Base-by-base conservation (phyloP, 2,888 invertebrate species). In the Ophion ventricosus region DNA sequence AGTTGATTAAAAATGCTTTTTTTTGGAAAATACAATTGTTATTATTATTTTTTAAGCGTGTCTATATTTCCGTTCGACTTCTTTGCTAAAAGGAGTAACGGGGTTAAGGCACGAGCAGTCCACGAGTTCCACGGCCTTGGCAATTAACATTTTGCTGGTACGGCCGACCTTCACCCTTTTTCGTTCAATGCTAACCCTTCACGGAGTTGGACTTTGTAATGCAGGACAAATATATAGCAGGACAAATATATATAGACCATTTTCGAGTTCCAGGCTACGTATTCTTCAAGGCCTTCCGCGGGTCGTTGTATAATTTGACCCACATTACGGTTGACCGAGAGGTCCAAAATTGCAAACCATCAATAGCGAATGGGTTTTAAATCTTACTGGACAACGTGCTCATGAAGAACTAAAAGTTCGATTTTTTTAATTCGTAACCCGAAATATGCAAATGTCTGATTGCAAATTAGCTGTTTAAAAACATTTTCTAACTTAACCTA, bases 21-120 rank as follows among this genome's bases (percentile, higher is more conserved):
- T 7, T 35, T 1, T 35, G 7, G 1, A 29, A 7, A 35, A 7
- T 35, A 29, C 4, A 2, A 4, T 35, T 35, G 8, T 35, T 35
- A 35, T 35, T 2, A 35, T 4, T 35, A 35, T 35, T 35, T 7
- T 8, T 35, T 35, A 35, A 7, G 35, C 1, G 35, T 35, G 35
- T 35, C 35, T 5, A 35, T 35, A 1, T 23, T n/a, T 11, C 7
- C 35, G 10, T 20, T 66, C 56, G 20, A 70, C 35, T 17, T 35
- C 56, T 2, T 25, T 64, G 57, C 20, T 10, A 29, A 59, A 82
- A 63, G 85, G 88, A 87, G 88, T 87, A 88, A 91, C 83, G 85
- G 83, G 89, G 90, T 89, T 86, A 90, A 89, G 88, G 88, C 87
- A 87, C 76, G 75, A 66, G 67, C 69, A 35, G 35, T 35, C 85